phyloP scores from a whole-genome alignment of 2,888 invertebrate genomes.

The Cryptus viduatorius region DNA sequence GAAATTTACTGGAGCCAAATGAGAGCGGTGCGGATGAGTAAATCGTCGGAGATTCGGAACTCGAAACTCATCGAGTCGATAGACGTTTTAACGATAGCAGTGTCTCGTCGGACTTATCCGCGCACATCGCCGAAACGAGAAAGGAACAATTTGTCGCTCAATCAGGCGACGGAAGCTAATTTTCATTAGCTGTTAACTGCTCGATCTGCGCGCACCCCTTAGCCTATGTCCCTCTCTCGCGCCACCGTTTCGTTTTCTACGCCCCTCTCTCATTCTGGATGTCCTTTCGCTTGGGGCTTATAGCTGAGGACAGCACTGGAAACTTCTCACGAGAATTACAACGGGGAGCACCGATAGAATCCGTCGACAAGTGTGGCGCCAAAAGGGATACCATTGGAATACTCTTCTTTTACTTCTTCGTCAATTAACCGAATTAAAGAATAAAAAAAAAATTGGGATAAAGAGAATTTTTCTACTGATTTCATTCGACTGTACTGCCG shows the following conservation, averaged over 20 bases:
- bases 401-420: background rate
- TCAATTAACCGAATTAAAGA: background rate
- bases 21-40: constrained; percentile 54
- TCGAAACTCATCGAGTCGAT: constrained; percentile 68
- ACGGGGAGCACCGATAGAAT: constrained; percentile 57
- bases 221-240: constrained; percentile 46
- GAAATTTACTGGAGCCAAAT: constrained; percentile 18
- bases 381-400: constrained; percentile 25
- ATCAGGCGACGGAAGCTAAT: constrained; percentile 85
- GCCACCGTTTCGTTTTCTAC: constrained; percentile 45
- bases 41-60: constrained; percentile 60
- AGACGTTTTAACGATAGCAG: constrained; percentile 79
- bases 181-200: constrained; percentile 85
- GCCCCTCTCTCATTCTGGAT: constrained; percentile 58
- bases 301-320: constrained; percentile 69
- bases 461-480: background rate
- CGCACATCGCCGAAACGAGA: constrained; percentile 79
- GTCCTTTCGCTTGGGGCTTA: constrained; percentile 66
- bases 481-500: background rate
- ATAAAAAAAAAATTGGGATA: background rate
- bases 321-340: constrained; percentile 64
- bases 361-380: constrained; percentile 55
- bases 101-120: constrained; percentile 62
- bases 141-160: constrained; percentile 85
- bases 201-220: constrained; percentile 70